Evolutionary conservation across 2,113 vertebrate species (phyloP), one percentile per base, ranked within the genome.

Genomic region (Anguilla japonica): DNA sequence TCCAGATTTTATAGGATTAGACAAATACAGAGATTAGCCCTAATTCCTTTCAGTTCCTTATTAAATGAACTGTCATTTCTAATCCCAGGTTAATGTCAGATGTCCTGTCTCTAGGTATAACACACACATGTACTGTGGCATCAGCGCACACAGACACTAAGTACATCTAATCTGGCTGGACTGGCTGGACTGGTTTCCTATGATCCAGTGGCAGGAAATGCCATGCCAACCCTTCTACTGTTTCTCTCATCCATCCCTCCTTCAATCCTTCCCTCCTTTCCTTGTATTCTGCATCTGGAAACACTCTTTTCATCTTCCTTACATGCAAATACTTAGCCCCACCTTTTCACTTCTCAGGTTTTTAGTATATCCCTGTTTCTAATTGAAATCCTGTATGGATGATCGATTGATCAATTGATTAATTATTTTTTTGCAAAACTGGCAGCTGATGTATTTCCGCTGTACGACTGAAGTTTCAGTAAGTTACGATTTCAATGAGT

Each of bases 231-330:
- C 46, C 53, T 43, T 40, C 40, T 53, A 9, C 13, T 53, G 50
- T 41, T 0, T 82, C 22, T 53, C 9, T 79, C 75, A 83, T n/a
- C 29, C 43, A 60, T 67, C 81, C 83, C 43, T 41, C 80, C 56
- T 87, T 89, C 63, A 84, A 16, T 79, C 67, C 82, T 67, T 57
- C 92, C 91, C 92, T 91, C 92, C 57, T 53, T 84, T 34, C 71
- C 56, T 50, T 34, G 40, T 26, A n/a, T 22, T 46, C 43, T 81
- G 78, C 34, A 26, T 29, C 26, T 34, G 26, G 22, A 79, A 41
- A 7, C 29, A 41, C 79, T 41, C 29, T 3, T 6, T 81, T 81
- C 8, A 18, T 14, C 79, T 41, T 41, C 16, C 41, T 81, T 34
- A 2, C n/a, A 75, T 75, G 26, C 22, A 34, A 26, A n/a, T 34